phyloP scores from a whole-genome alignment of 2,797 vertebrate species.

The Percopsis omiscomaycus region DNA sequence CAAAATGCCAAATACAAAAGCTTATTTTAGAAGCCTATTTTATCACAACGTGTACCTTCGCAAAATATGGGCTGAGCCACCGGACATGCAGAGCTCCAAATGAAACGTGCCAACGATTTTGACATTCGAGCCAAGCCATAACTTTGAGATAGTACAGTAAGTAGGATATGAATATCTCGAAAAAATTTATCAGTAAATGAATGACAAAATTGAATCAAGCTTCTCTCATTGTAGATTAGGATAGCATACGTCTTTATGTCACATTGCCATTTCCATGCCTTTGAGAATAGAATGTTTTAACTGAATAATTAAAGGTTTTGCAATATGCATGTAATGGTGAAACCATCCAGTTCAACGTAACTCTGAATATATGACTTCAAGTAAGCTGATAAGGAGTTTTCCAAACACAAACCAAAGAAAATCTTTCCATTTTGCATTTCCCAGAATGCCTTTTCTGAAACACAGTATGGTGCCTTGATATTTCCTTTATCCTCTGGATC shows the following conservation, averaged over 20 bases:
- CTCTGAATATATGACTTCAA: slow-evolving; percentile 12
- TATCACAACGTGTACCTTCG: no score
- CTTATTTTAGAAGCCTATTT: no score
- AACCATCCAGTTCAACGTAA: neutral
- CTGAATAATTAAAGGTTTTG: slow-evolving; percentile 16
- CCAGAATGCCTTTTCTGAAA: slow-evolving; percentile 28
- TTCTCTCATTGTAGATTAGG: slow-evolving; percentile 6
- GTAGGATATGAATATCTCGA: neutral
- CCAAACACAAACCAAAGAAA: slow-evolving; percentile 14
- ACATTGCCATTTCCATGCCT: slow-evolving; percentile 19
- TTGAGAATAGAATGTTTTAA: slow-evolving; percentile 29
- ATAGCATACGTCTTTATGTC: slow-evolving; percentile 11
- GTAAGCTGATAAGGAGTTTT: slow-evolving; percentile 27
- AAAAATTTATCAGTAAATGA: neutral
- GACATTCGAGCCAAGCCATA: no score
- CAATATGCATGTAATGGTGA: slow-evolving; percentile 22
- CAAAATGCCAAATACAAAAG: no score
- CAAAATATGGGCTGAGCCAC: no score
- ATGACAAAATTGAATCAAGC: slow-evolving; percentile 3
- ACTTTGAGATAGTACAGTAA: neutral
- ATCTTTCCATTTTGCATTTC: slow-evolving; percentile 22
- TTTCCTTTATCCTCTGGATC: slow-evolving; percentile 9
- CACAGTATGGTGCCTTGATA: slow-evolving; percentile 1
- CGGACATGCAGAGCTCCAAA: no score
- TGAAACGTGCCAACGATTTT: no score